Evolutionary conservation across 2,888 invertebrate genomes (phyloP).

Genomic region (Aquatica leii): DNA sequence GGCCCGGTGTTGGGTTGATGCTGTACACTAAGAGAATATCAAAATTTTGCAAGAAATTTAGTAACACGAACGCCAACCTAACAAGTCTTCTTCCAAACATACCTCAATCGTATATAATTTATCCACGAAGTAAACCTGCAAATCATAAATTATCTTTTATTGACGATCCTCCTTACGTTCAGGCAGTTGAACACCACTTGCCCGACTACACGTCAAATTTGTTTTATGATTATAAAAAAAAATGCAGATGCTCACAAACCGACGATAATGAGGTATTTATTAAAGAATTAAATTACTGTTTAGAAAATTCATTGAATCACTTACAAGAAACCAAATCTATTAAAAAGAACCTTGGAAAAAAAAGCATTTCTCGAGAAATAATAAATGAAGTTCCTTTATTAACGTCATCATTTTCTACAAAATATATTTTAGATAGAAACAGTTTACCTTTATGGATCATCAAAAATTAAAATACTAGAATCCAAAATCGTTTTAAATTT

Average conservation of each 20-base stretch:
- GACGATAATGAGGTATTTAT: neutral
- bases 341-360: too few species aligned
- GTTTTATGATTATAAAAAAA: too few species aligned
- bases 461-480: too few species aligned
- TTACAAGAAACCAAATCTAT: too few species aligned
- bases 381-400: neutral
- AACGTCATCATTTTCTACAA: neutral
- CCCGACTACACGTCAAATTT: conserved; percentile 16
- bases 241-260: neutral
- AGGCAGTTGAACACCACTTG: neutral
- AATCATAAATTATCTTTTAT: conserved; percentile 28
- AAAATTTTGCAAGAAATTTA: conserved; percentile 16
- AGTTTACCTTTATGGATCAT: conserved; percentile 18
- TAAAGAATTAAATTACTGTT: too few species aligned
- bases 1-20: conserved; percentile 28
- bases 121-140: conserved; percentile 11
- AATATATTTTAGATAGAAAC: conserved; percentile 4
- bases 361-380: too few species aligned
- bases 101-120: neutral
- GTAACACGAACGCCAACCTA: neutral
- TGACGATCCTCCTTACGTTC: conserved; percentile 27
- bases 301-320: too few species aligned
- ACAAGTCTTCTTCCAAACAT: conserved; percentile 3
- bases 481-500: too few species aligned
- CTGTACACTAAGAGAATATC: conserved; percentile 20